Conservation (phyloP, 2,888 invertebrate species). For the Aplocera efformata region DNA sequence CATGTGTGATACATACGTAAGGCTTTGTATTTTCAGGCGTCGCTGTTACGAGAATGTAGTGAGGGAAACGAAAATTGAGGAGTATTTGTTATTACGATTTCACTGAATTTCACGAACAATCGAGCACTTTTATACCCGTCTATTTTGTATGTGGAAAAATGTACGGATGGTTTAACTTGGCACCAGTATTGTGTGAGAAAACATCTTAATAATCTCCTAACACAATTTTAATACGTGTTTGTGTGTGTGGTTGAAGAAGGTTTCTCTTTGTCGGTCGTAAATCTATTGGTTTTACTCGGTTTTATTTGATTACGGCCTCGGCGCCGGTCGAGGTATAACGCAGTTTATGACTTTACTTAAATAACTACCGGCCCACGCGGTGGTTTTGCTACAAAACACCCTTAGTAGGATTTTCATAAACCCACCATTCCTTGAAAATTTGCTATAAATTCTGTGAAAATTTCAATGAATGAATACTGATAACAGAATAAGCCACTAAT, state of each 20-base stretch:
- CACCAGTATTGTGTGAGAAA: neutral
- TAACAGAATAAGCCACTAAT: no score
- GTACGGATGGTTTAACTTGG: no score
- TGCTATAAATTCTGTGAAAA: conserved; percentile 23
- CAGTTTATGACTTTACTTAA: conserved; percentile 57
- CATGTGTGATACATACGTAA: conserved; percentile 1
- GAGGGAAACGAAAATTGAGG: conserved; percentile 41
- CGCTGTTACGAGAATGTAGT: conserved; percentile 43
- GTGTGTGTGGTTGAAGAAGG: conserved; percentile 34
- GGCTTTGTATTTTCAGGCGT: conserved; percentile 35
- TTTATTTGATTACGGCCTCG: conserved; percentile 64
- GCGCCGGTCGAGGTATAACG: conserved; percentile 49
- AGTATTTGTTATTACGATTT: conserved; percentile 39
- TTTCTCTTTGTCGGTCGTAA: conserved; percentile 50
- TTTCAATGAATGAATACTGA: no score
- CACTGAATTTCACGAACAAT: conserved; percentile 3
- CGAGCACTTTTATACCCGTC: neutral
- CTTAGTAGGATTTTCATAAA: conserved; percentile 33
- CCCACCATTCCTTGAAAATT: conserved; percentile 31
- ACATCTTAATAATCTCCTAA: neutral
- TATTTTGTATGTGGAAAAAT: neutral
- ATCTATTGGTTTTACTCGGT: conserved; percentile 50
- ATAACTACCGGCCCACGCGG: conserved; percentile 38
- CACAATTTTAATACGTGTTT: conserved; percentile 27
- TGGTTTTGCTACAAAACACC: conserved; percentile 27